These are phyloP conservation scores for Baryphthengus martii DNA, from an alignment of 2,113 vertebrate species.

Conservation along the genomic window DNA sequence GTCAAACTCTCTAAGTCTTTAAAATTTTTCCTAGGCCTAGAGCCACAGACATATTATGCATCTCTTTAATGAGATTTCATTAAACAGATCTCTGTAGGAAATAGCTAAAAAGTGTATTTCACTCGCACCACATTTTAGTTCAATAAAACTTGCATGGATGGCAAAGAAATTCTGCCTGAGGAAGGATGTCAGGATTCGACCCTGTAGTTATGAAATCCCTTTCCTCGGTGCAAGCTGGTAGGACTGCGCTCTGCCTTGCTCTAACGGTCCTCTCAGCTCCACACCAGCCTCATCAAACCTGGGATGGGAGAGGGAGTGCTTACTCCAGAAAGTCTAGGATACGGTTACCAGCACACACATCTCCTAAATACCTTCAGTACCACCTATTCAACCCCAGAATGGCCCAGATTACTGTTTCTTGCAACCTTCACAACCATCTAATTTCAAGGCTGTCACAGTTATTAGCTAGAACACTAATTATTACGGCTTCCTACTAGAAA, in stretches of 20 bases:
- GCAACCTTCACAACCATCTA: background rate
- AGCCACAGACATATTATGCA: background rate
- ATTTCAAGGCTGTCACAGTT: background rate
- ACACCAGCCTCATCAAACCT: background rate
- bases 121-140: background rate
- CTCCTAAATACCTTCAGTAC: background rate
- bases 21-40: background rate
- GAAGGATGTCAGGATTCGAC: background rate
- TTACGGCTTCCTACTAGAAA: background rate
- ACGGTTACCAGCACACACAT: background rate
- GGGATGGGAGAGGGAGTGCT: background rate
- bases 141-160: background rate
- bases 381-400: background rate
- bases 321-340: background rate
- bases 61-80: constrained; percentile 12
- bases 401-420: background rate
- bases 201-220: background rate
- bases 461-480: background rate
- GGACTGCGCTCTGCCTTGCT: background rate
- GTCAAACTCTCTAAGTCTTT: background rate
- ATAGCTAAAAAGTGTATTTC: background rate
- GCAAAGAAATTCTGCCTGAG: background rate
- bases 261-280: background rate
- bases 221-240: background rate
- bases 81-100: constrained; percentile 8